Evolutionary conservation across 37 sponge, comb jelly and placozoan genomes (phyloP), one percentile per base, ranked within the genome.

Genomic region (Axinella damicornis): DNA sequence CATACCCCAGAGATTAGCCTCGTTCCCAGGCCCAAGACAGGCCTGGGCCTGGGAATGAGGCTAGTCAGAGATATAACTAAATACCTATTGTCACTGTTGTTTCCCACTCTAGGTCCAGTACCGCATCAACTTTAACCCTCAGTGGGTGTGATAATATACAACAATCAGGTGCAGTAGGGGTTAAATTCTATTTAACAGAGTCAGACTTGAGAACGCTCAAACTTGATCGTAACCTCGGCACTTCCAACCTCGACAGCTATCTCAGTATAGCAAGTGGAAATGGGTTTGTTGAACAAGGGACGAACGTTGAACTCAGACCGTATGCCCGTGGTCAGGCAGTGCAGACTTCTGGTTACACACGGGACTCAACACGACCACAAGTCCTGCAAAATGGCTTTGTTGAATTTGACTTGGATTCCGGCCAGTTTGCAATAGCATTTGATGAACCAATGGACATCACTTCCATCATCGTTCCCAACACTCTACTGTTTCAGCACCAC

Each of bases 371-470:
- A 4, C 30, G 64, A 18, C 95, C 95, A 22, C 59, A 73, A 15
- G 85, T 94, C 0, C 53, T 34, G 2, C 31, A 31, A 4, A 80
- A 80, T 41, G 92, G 95, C 0, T 95, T 92, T 69, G 28, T 14
- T n/a, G 54, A 39, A 5, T 92, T 95, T 67, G 95, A 95, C 54
- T 59, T 92, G 2, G 77, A 95, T 63, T 30, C 77, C 1, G 95
- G 95, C 15, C 37, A 40, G 30, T 81, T 95, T 36, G 89, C 73
- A 2, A 34, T 95, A 33, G 30, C 17, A 4, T 95, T 89, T 66
- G 53, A 71, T 65, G 92, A 95, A 84, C 95, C 95, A 25, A 58
- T 95, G 53, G 68, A 89, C 39, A 82, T 73, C 20, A 31, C 75
- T 34, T 40, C 89, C 5, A 27, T 78, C 28, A 38, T 36, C 18